Evolutionary conservation across 2,797 vertebrate genomes (phyloP).

Genomic region (Sebastes elongatus): DNA sequence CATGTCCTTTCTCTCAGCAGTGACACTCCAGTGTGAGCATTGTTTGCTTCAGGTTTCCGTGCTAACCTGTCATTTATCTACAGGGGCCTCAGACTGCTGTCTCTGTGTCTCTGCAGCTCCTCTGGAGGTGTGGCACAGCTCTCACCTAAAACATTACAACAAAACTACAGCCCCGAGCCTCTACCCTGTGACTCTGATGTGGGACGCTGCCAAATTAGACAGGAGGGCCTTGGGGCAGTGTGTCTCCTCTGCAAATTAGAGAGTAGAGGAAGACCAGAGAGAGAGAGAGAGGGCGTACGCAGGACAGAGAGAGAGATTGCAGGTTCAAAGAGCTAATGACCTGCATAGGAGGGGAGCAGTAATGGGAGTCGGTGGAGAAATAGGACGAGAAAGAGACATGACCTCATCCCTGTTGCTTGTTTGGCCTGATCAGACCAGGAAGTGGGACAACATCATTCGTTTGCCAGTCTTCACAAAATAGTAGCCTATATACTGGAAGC

Average conservation of each 20-base stretch:
- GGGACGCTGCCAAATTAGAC: slow-evolving; percentile 70
- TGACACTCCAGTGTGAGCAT: slow-evolving; percentile 31
- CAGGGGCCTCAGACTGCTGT: slow-evolving; percentile 68
- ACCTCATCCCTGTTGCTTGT: slow-evolving; percentile 44
- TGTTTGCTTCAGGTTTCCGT: slow-evolving; percentile 37
- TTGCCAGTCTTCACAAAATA: background rate
- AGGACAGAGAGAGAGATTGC: slow-evolving; percentile 32
- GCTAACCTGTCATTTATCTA: slow-evolving; percentile 69
- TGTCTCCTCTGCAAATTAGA: slow-evolving; percentile 73
- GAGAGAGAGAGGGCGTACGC: slow-evolving; percentile 27
- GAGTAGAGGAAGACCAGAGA: slow-evolving; percentile 33
- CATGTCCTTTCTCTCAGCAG: background rate
- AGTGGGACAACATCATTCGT: background rate
- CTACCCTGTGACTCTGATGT: slow-evolving; percentile 59
- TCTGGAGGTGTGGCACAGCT: slow-evolving; percentile 49
- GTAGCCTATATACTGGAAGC: background rate
- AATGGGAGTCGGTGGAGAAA: slow-evolving; percentile 12
- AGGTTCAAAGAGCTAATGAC: slow-evolving; percentile 71
- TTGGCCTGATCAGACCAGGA: slow-evolving; percentile 5
- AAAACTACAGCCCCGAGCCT: background rate
- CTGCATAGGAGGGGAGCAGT: slow-evolving; percentile 37
- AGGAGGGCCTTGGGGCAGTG: slow-evolving; percentile 53
- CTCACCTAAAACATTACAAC: slow-evolving; percentile 45
- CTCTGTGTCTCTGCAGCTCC: slow-evolving; percentile 37
- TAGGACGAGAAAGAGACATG: slow-evolving; percentile 28